Evolutionary conservation across 1,140 invertebrate genomes (phyloP).

Genomic region (Macrocentrus cingulum): DNA sequence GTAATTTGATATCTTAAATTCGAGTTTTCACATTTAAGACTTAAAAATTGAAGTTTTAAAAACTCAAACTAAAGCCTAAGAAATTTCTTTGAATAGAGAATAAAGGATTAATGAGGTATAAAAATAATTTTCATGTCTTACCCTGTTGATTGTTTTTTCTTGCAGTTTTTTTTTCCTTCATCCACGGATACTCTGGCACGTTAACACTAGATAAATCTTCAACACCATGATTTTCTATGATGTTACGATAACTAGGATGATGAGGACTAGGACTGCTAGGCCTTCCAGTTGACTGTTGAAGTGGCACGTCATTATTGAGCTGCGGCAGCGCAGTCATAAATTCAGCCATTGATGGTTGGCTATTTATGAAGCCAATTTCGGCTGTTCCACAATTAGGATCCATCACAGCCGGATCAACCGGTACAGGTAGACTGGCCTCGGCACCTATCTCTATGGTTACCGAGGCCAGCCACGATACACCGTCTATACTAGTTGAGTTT

Average conservation of each 20-base stretch:
- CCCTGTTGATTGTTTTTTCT: conserved; percentile 86
- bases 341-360: conserved; percentile 90
- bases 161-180: conserved; percentile 96
- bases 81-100: too few relatives aligned
- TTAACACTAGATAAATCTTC: conserved; percentile 68
- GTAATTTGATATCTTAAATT: too few relatives aligned
- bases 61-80: too few relatives aligned
- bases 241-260: conserved; percentile 57
- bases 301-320: conserved; percentile 62
- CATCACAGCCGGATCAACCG: conserved; percentile 51
- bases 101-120: background rate
- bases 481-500: conserved; percentile 39
- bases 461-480: conserved; percentile 62
- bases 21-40: too few relatives aligned
- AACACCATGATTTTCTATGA: conserved; percentile 63
- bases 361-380: conserved; percentile 89
- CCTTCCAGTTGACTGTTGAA: conserved; percentile 62
- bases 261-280: conserved; percentile 64
- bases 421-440: conserved; percentile 55
- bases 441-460: conserved; percentile 58
- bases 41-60: too few relatives aligned
- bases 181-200: conserved; percentile 93
- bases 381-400: conserved; percentile 56
- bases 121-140: conserved; percentile 56
- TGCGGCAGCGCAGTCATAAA: conserved; percentile 83